A percentile compares a stretch with the other conserved stretches of the same genome.
Evolutionary conservation across 2,888 invertebrate genomes (phyloP).

Genomic region (Cosmopolites sordidus): DNA sequence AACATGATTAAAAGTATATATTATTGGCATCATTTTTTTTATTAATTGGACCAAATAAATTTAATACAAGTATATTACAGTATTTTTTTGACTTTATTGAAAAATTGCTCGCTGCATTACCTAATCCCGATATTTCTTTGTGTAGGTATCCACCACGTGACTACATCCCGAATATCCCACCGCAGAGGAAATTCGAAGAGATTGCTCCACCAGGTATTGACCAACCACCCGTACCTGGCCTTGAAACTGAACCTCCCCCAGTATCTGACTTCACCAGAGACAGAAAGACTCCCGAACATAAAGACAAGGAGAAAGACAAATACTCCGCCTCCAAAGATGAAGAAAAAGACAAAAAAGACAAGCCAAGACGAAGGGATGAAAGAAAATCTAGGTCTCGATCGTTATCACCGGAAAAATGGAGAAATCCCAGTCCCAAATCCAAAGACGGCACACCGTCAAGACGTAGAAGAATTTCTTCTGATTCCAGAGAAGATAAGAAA

Average conservation of each 20-base stretch:
- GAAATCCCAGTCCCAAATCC: conserved; percentile 42
- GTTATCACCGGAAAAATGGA: conserved; percentile 30
- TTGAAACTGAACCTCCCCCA: conserved; percentile 51
- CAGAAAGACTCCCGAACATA: conserved; percentile 20
- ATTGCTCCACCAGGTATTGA: conserved; percentile 45
- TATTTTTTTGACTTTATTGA: too few relatives aligned
- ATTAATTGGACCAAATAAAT: too few relatives aligned
- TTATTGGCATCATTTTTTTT: too few relatives aligned
- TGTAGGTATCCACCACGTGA: conserved; percentile 30
- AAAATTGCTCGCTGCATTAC: background rate
- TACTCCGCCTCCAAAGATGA: conserved; percentile 23
- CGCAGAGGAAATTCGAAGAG: conserved; percentile 32
- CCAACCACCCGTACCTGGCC: conserved; percentile 60
- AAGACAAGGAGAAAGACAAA: conserved; percentile 17
- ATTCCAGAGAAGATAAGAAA: conserved; percentile 18
- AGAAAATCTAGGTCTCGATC: conserved; percentile 31
- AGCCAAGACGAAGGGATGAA: conserved; percentile 20
- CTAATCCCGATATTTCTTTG: conserved; percentile 13
- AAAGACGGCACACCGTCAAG: conserved; percentile 47
- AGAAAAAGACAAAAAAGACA: conserved; percentile 26
- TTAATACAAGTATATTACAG: too few relatives aligned
- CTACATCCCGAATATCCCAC: conserved; percentile 31
- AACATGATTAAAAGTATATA: too few relatives aligned
- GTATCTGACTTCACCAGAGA: conserved; percentile 25
- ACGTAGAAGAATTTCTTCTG: conserved; percentile 36